A percentile compares a stretch with the other conserved stretches of the same genome.
Evolutionary conservation across 2,797 vertebrate species (phyloP).

Genomic region (Mormyrus hasselquistii): DNA sequence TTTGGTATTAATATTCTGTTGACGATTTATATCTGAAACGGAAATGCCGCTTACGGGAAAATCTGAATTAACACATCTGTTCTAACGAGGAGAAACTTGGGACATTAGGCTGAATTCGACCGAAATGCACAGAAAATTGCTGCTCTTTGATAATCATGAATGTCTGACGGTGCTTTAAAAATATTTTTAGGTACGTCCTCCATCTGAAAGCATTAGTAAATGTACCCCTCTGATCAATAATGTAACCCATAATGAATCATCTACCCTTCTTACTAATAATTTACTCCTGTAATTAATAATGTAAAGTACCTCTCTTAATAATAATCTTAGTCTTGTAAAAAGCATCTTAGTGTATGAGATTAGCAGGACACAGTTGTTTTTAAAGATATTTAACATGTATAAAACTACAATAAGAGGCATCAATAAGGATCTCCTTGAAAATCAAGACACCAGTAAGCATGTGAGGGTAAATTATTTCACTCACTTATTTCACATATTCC

Average conservation of each 20-base stretch:
- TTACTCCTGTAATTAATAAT: conserved; percentile 4
- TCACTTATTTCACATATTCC: background rate
- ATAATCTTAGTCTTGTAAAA: background rate
- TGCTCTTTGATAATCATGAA: background rate
- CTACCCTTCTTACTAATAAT: background rate
- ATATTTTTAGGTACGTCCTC: background rate
- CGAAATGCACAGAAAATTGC: background rate
- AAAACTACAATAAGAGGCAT: background rate
- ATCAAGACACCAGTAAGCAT: background rate
- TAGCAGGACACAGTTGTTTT: background rate
- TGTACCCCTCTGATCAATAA: background rate
- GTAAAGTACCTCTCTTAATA: background rate
- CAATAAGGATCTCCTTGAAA: background rate
- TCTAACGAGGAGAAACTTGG: background rate
- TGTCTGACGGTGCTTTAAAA: background rate
- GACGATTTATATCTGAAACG: background rate
- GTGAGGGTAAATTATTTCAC: background rate
- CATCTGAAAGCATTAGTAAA: conserved; percentile 1
- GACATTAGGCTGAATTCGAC: background rate
- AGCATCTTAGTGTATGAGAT: background rate
- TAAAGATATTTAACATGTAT: background rate
- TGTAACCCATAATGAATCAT: background rate
- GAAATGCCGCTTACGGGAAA: background rate
- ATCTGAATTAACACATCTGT: background rate
- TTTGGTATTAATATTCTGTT: background rate